Evolutionary conservation across 2,797 vertebrate species (phyloP), one percentile per base, ranked within the genome.

Genomic region (Lacerta agilis): DNA sequence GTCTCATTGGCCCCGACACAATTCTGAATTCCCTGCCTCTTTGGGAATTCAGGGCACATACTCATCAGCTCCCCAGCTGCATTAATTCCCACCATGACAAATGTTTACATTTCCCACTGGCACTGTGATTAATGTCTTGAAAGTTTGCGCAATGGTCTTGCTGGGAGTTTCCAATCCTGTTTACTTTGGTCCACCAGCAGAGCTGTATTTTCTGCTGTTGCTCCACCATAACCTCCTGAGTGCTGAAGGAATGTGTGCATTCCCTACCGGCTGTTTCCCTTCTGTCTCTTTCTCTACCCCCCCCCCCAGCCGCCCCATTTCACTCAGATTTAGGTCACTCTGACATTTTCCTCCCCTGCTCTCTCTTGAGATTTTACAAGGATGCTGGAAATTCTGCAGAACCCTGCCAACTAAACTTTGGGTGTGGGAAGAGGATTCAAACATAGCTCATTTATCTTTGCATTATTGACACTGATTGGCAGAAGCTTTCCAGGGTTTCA

Each of bases 81-180:
- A 45, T 1, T 0, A 2, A 6, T 0, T 0, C 83, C 0, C 0
- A 1, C 0, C 2, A 0, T 25, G 76, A 67, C 86, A 7, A 79
- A 49, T 0, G 93, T 92, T 94, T 94, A 90, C 77, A 13, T 90
- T 94, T 94, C 94, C 92, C 73, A 1, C 82, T 49, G 86, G 20
- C 72, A 43, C 0, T 0, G 89, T 76, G 83, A 90, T 86, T 75
- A 88, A 90, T 0, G 77, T 85, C 87, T 71, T 41, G 66, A 33
- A 64, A 85, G 86, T 85, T 0, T 43, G 80, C 61, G 58, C 27
- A 86, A 45, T 23, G 71, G 29, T 83, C 79, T 64, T 79, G 82
- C 1, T 41, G 4, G 83, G 27, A 71, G 73, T 73, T 79, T 29
- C 71, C 66, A 79, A 76, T 81, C 3, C 76, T 58, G 33, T 89